Percentiles rank a stretch among this genome's conserved stretches.
phyloP scores from a whole-genome alignment of 2,888 invertebrate genomes.

The Sycophila texana region DNA sequence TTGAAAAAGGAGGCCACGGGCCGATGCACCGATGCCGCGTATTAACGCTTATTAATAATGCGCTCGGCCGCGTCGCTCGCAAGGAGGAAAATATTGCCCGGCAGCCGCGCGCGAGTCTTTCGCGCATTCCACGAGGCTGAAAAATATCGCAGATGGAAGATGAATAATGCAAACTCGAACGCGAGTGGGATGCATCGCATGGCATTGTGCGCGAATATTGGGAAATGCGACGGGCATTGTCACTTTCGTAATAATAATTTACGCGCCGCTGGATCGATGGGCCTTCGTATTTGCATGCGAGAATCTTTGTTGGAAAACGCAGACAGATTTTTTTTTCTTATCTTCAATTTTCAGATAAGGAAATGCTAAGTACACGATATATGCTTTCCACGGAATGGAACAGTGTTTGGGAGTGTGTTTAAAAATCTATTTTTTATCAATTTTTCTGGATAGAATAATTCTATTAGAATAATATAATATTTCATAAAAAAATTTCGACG shows the following conservation, averaged over 20 bases:
- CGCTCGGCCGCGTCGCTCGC: too few relatives aligned
- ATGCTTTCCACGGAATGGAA: too few relatives aligned
- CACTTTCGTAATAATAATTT: slow-evolving; percentile 57
- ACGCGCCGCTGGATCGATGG: slow-evolving; percentile 47
- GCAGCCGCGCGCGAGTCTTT: neutral
- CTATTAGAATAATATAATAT: too few relatives aligned
- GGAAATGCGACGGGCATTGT: slow-evolving; percentile 44
- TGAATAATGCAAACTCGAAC: slow-evolving; percentile 52
- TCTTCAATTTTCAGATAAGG: slow-evolving; percentile 1
- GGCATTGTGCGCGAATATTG: slow-evolving; percentile 35
- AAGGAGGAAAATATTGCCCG: slow-evolving; percentile 50
- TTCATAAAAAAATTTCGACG: too few relatives aligned
- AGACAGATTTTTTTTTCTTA: too few relatives aligned
- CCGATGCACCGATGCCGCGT: slow-evolving; percentile 47
- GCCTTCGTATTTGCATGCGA: slow-evolving; percentile 48
- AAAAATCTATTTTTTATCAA: too few relatives aligned
- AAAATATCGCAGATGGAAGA: slow-evolving; percentile 35
- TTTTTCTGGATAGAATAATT: too few relatives aligned
- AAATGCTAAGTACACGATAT: neutral
- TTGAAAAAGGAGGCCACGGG: slow-evolving; percentile 61
- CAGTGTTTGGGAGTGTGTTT: too few relatives aligned
- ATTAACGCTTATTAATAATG: slow-evolving; percentile 57
- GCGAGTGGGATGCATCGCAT: neutral
- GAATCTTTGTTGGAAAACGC: slow-evolving; percentile 14
- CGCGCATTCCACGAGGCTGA: slow-evolving; percentile 7